phyloP scores from a whole-genome alignment of 2,113 vertebrate species.

The Campylomormyrus tamandua region DNA sequence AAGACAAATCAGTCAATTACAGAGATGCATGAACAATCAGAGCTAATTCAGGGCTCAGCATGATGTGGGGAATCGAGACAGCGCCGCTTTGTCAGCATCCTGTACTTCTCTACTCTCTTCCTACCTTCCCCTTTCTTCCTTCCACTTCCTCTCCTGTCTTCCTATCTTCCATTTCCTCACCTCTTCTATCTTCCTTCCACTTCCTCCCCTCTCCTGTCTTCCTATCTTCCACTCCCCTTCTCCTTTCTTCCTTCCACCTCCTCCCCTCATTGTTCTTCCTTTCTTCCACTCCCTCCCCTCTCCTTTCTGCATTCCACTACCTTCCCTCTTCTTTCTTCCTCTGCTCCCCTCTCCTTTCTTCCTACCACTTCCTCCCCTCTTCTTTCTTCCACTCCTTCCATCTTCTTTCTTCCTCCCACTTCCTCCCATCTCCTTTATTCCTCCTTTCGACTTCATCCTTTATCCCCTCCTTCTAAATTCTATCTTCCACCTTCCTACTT shows the following conservation, averaged over 20 bases:
- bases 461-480: too few species aligned
- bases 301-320: too few species aligned
- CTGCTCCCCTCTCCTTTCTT: too few species aligned
- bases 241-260: background rate
- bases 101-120: background rate
- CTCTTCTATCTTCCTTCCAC: background rate
- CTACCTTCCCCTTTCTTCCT: background rate
- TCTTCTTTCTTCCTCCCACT: too few species aligned
- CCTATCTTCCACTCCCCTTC: background rate
- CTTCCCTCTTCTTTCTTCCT: background rate
- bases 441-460: too few species aligned
- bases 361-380: too few species aligned
- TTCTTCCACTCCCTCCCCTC: background rate
- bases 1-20: conserved; percentile 20
- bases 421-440: too few species aligned
- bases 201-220: background rate
- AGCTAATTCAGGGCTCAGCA: conserved; percentile 12
- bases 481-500: too few species aligned
- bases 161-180: background rate
- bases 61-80: background rate
- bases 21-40: conserved; percentile 15
- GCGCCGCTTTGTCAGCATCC: background rate
- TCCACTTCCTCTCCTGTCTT: too few species aligned
- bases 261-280: background rate
- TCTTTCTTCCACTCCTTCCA: too few species aligned